These are phyloP conservation scores for Ectropis grisescens DNA, from an alignment of 1,140 invertebrate genomes.

Conservation along the genomic window DNA sequence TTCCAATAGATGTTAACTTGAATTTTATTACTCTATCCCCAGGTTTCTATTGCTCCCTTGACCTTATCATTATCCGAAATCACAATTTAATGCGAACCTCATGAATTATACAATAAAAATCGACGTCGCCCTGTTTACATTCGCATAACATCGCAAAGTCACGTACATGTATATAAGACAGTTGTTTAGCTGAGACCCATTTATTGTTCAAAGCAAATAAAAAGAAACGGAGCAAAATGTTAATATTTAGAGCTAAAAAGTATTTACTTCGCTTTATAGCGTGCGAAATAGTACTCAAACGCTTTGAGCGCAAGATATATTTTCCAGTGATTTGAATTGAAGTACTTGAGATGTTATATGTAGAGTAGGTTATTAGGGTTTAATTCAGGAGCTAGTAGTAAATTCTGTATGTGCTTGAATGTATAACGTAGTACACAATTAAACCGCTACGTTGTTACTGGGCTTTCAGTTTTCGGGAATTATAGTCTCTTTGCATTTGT, in stretches of 20 bases:
- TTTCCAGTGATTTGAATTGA: too few relatives aligned
- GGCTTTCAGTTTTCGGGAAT: conserved; percentile 8
- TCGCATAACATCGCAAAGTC: conserved; percentile 27
- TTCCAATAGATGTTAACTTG: conserved; percentile 9
- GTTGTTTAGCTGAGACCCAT: conserved; percentile 37
- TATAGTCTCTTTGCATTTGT: too few relatives aligned
- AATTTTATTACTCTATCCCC: conserved; percentile 15
- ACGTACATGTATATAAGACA: conserved; percentile 30
- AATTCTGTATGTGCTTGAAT: conserved; percentile 40
- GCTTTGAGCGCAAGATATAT: too few relatives aligned
- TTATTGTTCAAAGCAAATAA: conserved; percentile 58
- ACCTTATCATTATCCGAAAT: conserved; percentile 21
- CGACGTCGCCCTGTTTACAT: conserved; percentile 26
- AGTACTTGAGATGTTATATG: too few relatives aligned
- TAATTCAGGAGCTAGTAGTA: conserved; percentile 42
- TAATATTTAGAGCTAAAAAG: too few relatives aligned
- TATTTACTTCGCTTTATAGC: too few relatives aligned
- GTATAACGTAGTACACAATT: conserved; percentile 33
- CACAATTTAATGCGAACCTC: conserved; percentile 21
- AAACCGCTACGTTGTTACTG: conserved; percentile 21
- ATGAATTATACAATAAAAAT: conserved; percentile 40
- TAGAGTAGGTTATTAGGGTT: conserved; percentile 32
- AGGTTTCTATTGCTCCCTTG: conserved; percentile 15
- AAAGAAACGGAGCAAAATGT: conserved; percentile 42
- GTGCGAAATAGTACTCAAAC: too few relatives aligned